phyloP scores from a whole-genome alignment of 2,888 invertebrate genomes.

The Athalia rosae region DNA sequence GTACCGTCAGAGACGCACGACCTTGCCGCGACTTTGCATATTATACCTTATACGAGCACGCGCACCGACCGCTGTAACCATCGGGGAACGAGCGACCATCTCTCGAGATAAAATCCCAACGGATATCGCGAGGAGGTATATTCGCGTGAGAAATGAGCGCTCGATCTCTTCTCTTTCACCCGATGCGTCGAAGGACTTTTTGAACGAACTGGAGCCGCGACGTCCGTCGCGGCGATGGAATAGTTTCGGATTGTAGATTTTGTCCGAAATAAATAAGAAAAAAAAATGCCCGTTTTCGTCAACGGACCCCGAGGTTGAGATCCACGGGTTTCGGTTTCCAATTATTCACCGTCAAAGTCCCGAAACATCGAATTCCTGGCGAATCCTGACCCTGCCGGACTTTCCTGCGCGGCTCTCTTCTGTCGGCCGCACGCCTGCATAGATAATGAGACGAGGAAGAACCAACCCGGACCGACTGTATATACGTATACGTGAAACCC shows the following conservation, averaged over 20 bases:
- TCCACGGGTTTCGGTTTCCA: slow-evolving; percentile 47
- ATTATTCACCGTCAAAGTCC: slow-evolving; percentile 54
- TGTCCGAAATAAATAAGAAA: too few species aligned
- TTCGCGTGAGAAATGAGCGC: too few species aligned
- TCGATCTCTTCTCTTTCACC: too few species aligned
- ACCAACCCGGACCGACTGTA: too few species aligned
- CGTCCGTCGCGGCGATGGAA: too few species aligned
- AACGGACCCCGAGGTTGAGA: not conserved
- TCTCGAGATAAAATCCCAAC: not conserved
- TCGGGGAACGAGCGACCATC: not conserved
- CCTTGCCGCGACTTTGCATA: slow-evolving; percentile 44
- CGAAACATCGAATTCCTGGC: slow-evolving; percentile 53
- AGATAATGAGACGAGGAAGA: slow-evolving; percentile 38
- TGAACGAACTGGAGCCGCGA: too few species aligned
- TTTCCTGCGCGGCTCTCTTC: not conserved
- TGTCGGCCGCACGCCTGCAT: slow-evolving; percentile 21
- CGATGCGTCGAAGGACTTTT: too few species aligned
- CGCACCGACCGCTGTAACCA: slow-evolving; percentile 14
- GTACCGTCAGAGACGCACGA: slow-evolving; percentile 4
- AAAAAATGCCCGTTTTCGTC: too few species aligned
- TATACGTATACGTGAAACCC: slow-evolving; percentile 7
- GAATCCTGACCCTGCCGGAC: slow-evolving; percentile 50
- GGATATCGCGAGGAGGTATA: too few species aligned
- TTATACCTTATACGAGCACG: not conserved
- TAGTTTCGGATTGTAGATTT: not conserved